These are phyloP conservation scores for Mustela erminea DNA, from an alignment of 2,797 vertebrate species.

Conservation along the genomic window DNA sequence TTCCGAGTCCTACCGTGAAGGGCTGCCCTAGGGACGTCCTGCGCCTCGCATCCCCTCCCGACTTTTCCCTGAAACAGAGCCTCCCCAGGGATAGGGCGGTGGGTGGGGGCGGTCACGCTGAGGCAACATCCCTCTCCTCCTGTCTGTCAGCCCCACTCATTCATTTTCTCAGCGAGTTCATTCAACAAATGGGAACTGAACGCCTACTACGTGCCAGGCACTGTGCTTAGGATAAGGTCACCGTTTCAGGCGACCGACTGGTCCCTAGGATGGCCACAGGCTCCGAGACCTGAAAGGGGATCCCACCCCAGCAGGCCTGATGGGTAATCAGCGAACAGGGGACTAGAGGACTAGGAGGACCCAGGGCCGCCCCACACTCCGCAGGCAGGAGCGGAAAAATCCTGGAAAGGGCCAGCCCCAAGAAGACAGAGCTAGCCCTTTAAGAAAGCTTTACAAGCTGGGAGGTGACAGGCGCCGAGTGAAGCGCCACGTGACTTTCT, in stretches of 20 bases:
- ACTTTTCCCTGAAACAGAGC: background rate
- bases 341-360: background rate
- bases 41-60: background rate
- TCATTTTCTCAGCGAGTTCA: slow-evolving; percentile 47
- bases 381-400: background rate
- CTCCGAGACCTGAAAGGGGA: background rate
- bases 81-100: background rate
- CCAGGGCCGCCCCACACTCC: background rate
- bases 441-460: slow-evolving; percentile 66
- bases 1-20: background rate
- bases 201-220: slow-evolving; percentile 60
- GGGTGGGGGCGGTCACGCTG: background rate
- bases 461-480: slow-evolving; percentile 51
- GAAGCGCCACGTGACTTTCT: slow-evolving; percentile 78
- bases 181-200: slow-evolving; percentile 58
- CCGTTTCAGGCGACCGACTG: background rate
- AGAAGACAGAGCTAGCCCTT: slow-evolving; percentile 53
- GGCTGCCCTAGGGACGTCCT: background rate
- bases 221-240: background rate
- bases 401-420: background rate
- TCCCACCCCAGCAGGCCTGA: background rate
- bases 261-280: background rate
- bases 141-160: slow-evolving; percentile 32
- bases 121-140: background rate
- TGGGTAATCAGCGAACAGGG: background rate